These are phyloP conservation scores for Chamaetylas fuelleborni DNA, from an alignment of 2,113 vertebrate genomes.

Conservation along the genomic window DNA sequence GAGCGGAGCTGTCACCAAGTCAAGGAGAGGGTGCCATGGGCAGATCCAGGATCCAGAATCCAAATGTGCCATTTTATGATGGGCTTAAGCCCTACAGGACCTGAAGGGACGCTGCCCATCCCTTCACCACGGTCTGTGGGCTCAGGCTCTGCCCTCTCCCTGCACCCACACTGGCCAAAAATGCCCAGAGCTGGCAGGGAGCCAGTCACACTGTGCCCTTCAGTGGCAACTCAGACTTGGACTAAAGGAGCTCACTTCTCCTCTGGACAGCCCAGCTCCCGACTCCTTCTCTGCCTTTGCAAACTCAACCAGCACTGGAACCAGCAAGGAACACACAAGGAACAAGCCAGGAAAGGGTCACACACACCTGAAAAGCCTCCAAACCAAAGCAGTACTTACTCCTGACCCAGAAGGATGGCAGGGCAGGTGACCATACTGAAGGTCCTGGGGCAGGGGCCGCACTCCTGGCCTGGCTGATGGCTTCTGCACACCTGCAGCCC, in stretches of 20 bases:
- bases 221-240: fast-evolving
- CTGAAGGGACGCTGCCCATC: background rate
- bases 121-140: background rate
- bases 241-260: background rate
- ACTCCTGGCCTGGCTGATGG: fast-evolving
- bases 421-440: background rate
- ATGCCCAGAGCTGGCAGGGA: background rate
- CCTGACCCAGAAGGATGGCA: background rate
- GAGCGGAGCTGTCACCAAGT: background rate
- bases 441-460: background rate
- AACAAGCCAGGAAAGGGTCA: background rate
- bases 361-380: background rate
- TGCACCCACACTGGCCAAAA: background rate
- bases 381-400: background rate
- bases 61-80: background rate
- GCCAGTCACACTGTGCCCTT: background rate
- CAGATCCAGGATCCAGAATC: background rate
- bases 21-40: background rate
- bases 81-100: background rate
- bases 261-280: background rate
- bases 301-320: background rate
- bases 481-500: background rate
- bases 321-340: too few relatives aligned
- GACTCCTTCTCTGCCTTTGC: background rate
- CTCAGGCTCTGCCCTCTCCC: background rate